Base-by-base conservation (phyloP, 1,140 invertebrate genomes). In the Tribolium castaneum region DNA sequence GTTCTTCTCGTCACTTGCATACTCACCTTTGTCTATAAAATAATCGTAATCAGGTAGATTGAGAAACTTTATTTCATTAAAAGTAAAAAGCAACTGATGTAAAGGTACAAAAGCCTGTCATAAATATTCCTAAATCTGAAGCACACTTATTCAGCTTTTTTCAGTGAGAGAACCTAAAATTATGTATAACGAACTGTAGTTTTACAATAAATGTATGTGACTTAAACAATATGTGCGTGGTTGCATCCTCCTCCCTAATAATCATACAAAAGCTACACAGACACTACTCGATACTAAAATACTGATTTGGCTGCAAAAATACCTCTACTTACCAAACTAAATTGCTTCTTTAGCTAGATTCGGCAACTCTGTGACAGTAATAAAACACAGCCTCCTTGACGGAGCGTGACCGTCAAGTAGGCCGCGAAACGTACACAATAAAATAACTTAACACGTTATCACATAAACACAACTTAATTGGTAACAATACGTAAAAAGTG, bases 241-340 rank as follows among this genome's bases (percentile, higher is more conserved):
- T 72, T 72, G 3, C 39, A 19, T 70, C 5, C 13, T 70, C 12
- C 6, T 70, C 66, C 66, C 34, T 45, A 10, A 12, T 71, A 6
- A 16, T 19, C 0, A 66, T 72, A 72, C 13, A 72, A 72, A 72
- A 72, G 70, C 70, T 72, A 72, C 45, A 50, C 22, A 19, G 14
- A 72, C 19, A 51, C 50, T 52, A 72, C 14, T 12, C 2, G 13
- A 14, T 19, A 19, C 19, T 12, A 51, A 72, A 51, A 72, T 72
- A 72, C 59, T 66, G 59, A 66, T 66, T 66, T 72, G 70, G 39
- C 39, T 72, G 70, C 70, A 72, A 72, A 72, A 72, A 72, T 72
- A 72, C 49, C 13, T 22, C 52, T 19, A 19, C 13, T 19, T 54
- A 30, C 6, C 3, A 1, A 30, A 30, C 25, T 35, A 35, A 70